Evolutionary conservation across 2,113 vertebrate genomes (phyloP), one percentile per base, ranked within the genome.

Genomic region (Oenanthe melanoleuca): DNA sequence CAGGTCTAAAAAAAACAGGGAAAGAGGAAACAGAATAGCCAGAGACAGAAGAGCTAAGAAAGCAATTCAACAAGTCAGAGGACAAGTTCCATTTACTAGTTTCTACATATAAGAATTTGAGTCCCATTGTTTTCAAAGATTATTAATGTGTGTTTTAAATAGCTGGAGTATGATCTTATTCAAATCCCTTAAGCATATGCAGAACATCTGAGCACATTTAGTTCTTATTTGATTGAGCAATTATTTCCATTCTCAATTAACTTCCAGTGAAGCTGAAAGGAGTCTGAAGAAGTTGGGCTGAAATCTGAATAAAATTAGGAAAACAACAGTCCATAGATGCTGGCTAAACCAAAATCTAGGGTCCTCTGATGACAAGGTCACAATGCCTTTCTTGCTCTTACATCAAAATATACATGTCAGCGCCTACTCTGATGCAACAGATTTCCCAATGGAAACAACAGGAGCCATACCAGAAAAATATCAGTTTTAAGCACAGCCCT

Each of bases 171-270:
- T 53, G 65, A 52, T 45, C n/a, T 42, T 87, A 85, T 33, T 79
- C 31, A 85, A 75, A 87, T 87, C 55, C 85, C 47, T 81, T 69
- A 53, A 60, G 47, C 47, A 84, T 33, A 55, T 31, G 28, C 31
- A 94, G 44, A 84, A 80, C 22, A 72, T 81, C 5, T 87, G 53
- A 93, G 61, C 66, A 75, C 37, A 89, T 61, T 42, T 53, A 65
- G 57, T 31, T 93, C 66, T 50, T 83, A 69, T 29, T 85, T 72
- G 31, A 56, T 26, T 53, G 57, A 67, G 28, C 65, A 92, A 93
- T 83, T 47, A 92, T 64, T 94, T 84, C 65, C 49, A 86, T 67
- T 77, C 83, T 79, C 61, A 88, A 24, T 40, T 64, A 94, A 82
- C 23, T 88, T n/a, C 60, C 55, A 65, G 29, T 52, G 52, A 86